Base-by-base conservation (phyloP, 2,113 vertebrate genomes). In the Scophthalmus maximus region DNA sequence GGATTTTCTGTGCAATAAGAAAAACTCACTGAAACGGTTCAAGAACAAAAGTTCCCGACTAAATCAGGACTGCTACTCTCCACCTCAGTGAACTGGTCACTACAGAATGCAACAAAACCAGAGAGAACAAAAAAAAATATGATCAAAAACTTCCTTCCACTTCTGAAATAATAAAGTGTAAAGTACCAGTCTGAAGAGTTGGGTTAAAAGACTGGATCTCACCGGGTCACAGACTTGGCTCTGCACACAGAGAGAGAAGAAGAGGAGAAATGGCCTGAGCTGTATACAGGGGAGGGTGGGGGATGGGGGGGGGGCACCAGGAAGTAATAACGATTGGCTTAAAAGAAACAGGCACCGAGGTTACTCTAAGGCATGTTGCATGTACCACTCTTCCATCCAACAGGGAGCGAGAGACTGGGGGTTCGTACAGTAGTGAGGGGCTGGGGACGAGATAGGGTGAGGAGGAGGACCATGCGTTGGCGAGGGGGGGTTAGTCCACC, bases 281-380 rank as follows among this genome's bases (percentile, higher is more conserved):
- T 66, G 69, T 36, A 52, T 17, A 46, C 42, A 46, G 42, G 42
- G 49, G 50, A 36, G 70, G 7, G 15, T 22, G 68, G 47, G 25
- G 20, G 59, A 25, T 32, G 0, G 76, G 25, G 68, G 61, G 20
- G 66, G 46, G 79, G 59, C 74, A 85, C 58, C 76, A 84, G 81
- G 86, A 88, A 84, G 88, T 83, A 78, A 83, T 59, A 78, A 71
- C 0, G 69, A 90, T 80, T 86, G 84, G 87, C 66, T 73, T 50
- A 73, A 57, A 44, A 34, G 69, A 61, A 89, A 83, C 87, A 79
- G 86, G 84, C 75, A 58, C 40, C 3, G 52, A 50, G 90, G 89
- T 91, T 88, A 87, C 90, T 82, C 49, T 88, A 68, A 87, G 89
- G 84, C 89, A 91, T 61, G 71, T 26, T 57, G n/a, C n/a, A n/a